Evolutionary conservation across 23 tunicate species (phyloP).

Genomic region (Clavelina lepadiformis): DNA sequence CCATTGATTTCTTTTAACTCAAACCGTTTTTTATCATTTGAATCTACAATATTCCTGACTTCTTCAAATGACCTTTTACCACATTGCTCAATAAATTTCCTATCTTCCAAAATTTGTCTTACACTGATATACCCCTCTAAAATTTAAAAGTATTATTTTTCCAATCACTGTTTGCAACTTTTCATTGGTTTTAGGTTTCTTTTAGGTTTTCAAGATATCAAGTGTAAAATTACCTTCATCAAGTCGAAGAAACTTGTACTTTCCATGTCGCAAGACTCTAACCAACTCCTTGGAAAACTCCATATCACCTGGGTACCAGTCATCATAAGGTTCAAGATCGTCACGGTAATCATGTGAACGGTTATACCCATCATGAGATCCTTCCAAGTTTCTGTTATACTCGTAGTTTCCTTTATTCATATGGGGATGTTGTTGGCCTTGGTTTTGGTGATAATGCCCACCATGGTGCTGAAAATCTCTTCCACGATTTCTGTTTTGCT

Average conservation of each 20-base stretch:
- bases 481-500: too few species aligned
- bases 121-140: slow-evolving; percentile 46
- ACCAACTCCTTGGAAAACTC: slow-evolving; percentile 26
- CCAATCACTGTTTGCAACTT: not conserved
- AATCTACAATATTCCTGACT: slow-evolving; percentile 21
- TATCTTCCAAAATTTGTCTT: slow-evolving; percentile 18
- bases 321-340: too few species aligned
- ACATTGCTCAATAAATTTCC: not conserved
- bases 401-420: too few species aligned
- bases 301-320: too few species aligned
- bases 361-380: too few species aligned
- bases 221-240: slow-evolving; percentile 3
- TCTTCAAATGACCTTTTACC: slow-evolving; percentile 13
- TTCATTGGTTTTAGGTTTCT: too few species aligned
- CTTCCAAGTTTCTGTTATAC: too few species aligned
- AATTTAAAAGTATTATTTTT: not conserved
- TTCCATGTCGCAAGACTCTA: slow-evolving; percentile 19
- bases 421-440: too few species aligned
- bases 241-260: slow-evolving; percentile 1
- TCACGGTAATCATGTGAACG: too few species aligned
- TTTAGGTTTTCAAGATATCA: too few species aligned
- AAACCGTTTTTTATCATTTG: slow-evolving; percentile 45
- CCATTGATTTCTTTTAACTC: slow-evolving; percentile 15
- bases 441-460: too few species aligned
- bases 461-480: too few species aligned